Evolutionary conservation across 2,888 invertebrate species (phyloP), one percentile per base, ranked within the genome.

Genomic region (Pocota personata): DNA sequence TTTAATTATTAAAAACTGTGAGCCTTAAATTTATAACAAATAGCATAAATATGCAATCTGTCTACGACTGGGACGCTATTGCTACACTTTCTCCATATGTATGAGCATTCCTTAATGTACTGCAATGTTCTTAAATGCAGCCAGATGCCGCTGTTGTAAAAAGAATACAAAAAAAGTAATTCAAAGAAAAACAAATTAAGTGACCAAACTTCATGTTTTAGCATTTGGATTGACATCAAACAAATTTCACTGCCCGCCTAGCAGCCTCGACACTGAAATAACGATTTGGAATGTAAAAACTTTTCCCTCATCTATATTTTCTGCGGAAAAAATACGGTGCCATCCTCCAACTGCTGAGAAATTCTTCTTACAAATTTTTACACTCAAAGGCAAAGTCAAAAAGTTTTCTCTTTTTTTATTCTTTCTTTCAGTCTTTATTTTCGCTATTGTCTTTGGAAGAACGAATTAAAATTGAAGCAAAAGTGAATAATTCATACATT

Each of bases 401-500:
- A 84, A 79, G 12, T 46, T 69, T 60, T 43, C 21, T 12, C 50
- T 82, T 82, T 21, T 57, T 27, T 8, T n/a, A 4, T 43, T 35
- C 6, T 62, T 48, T 37, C 40, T 55, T 37, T 52, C 1, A 6
- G 3, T 14, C 14, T 40, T 58, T 58, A 37, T 37, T 40, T 40
- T 40, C 27, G 16, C 73, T 46, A 60, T 73, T 83, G 52, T 79
- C 75, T 79, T 75, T 32, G 57, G 0, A 14, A 43, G 48, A 72
- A 76, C 75, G 57, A 79, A 79, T 79, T 79, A 86, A 86, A 80
- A 77, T 82, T 76, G 60, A 77, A 58, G 60, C 55, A 86, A 72
- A 76, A 82, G 58, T 79, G 79, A 86, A 76, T 72, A 86, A 86
- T 82, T 60, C 62, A 82, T 82, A 82, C 66, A 76, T 69, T 75